A percentile compares a stretch with the other conserved stretches of the same genome.
Evolutionary conservation across 92 coral and sea anemone species (phyloP).

Genomic region (Umimayanthus chanpuru): DNA sequence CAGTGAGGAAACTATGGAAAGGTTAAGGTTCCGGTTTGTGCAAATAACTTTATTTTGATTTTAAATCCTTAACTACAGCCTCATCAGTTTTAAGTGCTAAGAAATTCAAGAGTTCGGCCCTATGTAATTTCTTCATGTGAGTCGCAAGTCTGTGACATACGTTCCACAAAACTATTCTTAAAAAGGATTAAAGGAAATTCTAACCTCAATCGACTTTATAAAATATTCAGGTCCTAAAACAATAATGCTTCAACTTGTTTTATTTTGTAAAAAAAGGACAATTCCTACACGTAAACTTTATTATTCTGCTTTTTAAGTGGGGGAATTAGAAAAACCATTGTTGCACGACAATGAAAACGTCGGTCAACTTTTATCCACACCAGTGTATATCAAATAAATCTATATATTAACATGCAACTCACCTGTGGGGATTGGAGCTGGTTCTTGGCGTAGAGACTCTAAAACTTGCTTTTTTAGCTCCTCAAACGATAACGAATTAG

Average conservation of each 20-base stretch:
- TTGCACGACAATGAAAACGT: background rate
- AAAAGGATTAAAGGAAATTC: too few species aligned
- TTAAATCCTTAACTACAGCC: too few species aligned
- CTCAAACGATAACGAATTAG: constrained; percentile 90
- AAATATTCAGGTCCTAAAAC: too few species aligned
- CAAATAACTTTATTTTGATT: too few species aligned
- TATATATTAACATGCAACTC: background rate
- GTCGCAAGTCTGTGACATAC: too few species aligned
- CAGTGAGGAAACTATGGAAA: background rate
- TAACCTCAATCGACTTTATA: too few species aligned
- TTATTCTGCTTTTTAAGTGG: background rate
- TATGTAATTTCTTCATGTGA: too few species aligned
- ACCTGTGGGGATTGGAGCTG: constrained; percentile 97
- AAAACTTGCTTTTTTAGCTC: constrained; percentile 90
- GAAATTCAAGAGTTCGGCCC: too few species aligned
- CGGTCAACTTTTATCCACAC: background rate
- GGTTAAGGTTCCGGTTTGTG: background rate
- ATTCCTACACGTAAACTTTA: background rate
- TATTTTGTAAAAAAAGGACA: background rate
- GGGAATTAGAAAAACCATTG: too few species aligned
- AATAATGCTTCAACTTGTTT: too few species aligned
- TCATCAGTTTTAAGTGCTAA: too few species aligned
- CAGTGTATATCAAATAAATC: background rate
- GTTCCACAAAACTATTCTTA: too few species aligned
- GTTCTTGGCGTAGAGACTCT: constrained; percentile 93